Evolutionary conservation across 2,113 vertebrate species (phyloP), one percentile per base, ranked within the genome.

Genomic region (Otis tarda): DNA sequence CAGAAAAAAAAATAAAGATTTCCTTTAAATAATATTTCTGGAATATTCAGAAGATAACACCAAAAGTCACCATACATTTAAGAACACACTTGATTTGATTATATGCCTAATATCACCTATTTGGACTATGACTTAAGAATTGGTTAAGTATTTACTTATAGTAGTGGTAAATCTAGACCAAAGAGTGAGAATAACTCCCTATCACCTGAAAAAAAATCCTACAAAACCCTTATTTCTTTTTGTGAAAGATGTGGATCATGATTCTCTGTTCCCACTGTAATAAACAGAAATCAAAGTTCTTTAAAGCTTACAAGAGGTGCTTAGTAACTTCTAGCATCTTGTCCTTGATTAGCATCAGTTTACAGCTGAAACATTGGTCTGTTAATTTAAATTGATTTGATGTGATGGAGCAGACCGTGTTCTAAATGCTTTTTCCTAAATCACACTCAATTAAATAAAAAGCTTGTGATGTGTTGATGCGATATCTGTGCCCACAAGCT

Each of bases 361-460:
- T 97, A 85, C 77, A 93, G 80, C 90, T 93, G 63, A 88, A 94
- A 96, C 59, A 50, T 83, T 89, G 74, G 61, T 92, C 63, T 82
- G 90, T 92, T 93, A 83, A 89, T 94, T 92, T 94, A 85, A 95
- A 94, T 90, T 91, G 43, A 92, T 79, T 93, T 87, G 50, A 92
- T 83, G 33, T 41, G 63, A 90, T 77, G 52, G 57, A 80, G 87
- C 56, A 94, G 92, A 83, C 60, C 87, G 91, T 92, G 81, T 92
- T 94, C 84, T 95, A 95, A 97, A 86, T 91, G 85, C 37, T 95
- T 96, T 87, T 84, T 61, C 37, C 68, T 59, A 95, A 90, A 94
- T 75, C 87, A 94, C 88, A 84, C 28, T 68, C 82, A 93, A 86
- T 94, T 96, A 83, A 89, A 93, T 88, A 91, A 91, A 95, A 91